These are phyloP conservation scores for Polylopha cassiicola DNA, from an alignment of 2,888 invertebrate genomes.

Conservation along the genomic window DNA sequence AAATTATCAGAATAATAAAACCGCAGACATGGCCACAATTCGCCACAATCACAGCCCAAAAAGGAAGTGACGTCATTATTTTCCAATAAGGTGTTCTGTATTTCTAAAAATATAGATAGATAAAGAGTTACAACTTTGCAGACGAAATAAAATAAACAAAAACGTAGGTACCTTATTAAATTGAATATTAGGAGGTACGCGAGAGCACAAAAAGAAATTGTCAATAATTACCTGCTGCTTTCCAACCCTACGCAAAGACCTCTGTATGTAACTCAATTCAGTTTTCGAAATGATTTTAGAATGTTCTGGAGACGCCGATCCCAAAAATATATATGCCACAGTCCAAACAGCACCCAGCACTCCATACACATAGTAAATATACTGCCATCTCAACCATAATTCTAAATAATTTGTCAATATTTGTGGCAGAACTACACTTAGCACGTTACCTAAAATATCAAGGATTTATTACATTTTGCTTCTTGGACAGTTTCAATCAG, in stretches of 20 bases:
- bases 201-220: no score
- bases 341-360: constrained; percentile 73
- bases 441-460: constrained; percentile 79
- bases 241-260: constrained; percentile 57
- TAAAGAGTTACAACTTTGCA: constrained; percentile 35
- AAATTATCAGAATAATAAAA: constrained; percentile 83
- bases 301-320: constrained; percentile 81
- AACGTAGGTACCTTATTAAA: no score
- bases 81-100: constrained; percentile 79
- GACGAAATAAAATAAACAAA: constrained; percentile 78
- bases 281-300: constrained; percentile 77
- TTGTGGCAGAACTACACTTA: constrained; percentile 87
- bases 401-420: constrained; percentile 84
- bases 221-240: constrained; percentile 56
- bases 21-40: constrained; percentile 87
- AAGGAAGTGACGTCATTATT: constrained; percentile 80
- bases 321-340: constrained; percentile 74
- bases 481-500: no score
- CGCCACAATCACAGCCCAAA: constrained; percentile 78
- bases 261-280: constrained; percentile 83
- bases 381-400: constrained; percentile 83
- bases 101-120: constrained; percentile 48
- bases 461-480: constrained; percentile 5
- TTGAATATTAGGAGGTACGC: no score
- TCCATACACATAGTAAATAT: constrained; percentile 81